A percentile compares a stretch with the other conserved stretches of the same genome.
Conservation (phyloP, 2,113 vertebrate genomes). For the Acrocephalus kingi region DNA sequence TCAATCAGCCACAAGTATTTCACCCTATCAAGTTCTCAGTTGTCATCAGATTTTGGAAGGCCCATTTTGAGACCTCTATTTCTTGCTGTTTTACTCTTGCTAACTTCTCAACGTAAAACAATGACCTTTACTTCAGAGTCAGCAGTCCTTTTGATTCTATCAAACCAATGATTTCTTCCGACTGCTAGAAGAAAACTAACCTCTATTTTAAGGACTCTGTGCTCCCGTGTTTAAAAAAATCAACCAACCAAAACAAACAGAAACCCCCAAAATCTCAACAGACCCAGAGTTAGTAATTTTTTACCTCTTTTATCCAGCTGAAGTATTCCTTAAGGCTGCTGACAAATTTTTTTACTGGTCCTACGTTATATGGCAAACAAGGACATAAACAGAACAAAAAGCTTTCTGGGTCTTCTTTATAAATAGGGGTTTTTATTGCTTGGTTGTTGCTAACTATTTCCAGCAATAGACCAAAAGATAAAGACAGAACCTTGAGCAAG, state of each 20-base stretch:
- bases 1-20: neutral
- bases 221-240: neutral
- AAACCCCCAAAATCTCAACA: neutral
- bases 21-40: neutral
- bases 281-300: neutral
- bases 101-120: neutral
- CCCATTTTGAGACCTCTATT: neutral
- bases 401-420: neutral
- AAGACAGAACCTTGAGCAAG: neutral
- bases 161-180: neutral
- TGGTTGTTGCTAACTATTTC: neutral
- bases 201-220: neutral
- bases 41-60: neutral
- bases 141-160: neutral
- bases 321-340: neutral
- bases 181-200: neutral
- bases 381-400: neutral
- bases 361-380: neutral
- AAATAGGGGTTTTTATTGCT: neutral
- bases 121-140: constrained; percentile 33
- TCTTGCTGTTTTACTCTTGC: neutral
- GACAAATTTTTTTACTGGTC: neutral
- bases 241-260: neutral
- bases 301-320: neutral
- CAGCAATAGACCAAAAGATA: neutral